phyloP scores from a whole-genome alignment of 2,797 vertebrate species.

The Capromys pilorides region DNA sequence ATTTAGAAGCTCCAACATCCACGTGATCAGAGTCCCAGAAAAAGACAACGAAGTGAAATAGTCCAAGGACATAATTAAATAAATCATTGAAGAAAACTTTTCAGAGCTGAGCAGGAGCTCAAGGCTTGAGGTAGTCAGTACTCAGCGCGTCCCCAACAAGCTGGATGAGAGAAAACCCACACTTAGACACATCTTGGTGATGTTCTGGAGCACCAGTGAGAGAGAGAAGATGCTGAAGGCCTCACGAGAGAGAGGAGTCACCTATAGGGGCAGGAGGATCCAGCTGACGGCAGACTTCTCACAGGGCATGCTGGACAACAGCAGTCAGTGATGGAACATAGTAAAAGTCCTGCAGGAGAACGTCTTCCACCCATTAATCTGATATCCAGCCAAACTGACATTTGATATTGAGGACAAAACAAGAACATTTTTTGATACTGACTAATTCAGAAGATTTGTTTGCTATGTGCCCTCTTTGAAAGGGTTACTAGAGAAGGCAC shows the following conservation, averaged over 20 bases:
- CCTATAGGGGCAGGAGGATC: neutral
- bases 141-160: conserved; percentile 34
- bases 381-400: neutral
- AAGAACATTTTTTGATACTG: neutral
- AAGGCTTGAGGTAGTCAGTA: conserved; percentile 29
- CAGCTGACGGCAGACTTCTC: neutral
- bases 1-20: conserved; percentile 54
- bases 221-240: neutral
- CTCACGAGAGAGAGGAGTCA: neutral
- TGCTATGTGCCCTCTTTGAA: neutral
- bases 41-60: conserved; percentile 44
- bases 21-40: conserved; percentile 66
- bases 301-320: neutral
- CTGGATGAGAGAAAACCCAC: neutral
- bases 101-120: conserved; percentile 10
- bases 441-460: neutral
- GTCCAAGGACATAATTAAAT: conserved; percentile 59
- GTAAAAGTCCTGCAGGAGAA: accelerated
- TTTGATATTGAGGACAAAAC: neutral
- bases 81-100: conserved; percentile 67
- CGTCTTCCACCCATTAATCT: neutral
- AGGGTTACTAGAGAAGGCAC: neutral
- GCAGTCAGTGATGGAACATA: neutral
- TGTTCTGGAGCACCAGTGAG: neutral
- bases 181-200: neutral